A percentile compares a stretch with the other conserved stretches of the same genome.
These are phyloP conservation scores for Villa cingulata DNA, from an alignment of 2,888 invertebrate species.

Conservation along the genomic window DNA sequence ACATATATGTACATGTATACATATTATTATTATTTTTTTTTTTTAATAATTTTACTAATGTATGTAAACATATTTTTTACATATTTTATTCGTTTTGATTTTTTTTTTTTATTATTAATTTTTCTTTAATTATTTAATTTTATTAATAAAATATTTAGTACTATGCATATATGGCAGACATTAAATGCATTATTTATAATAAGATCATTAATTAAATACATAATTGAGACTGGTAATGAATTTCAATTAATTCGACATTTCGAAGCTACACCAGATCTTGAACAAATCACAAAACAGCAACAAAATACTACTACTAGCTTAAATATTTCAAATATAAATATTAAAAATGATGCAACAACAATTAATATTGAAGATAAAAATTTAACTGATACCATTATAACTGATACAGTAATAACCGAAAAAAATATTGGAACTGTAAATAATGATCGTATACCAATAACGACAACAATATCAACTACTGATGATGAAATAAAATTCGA, in stretches of 20 bases:
- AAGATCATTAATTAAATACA: constrained; percentile 69
- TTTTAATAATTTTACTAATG: neutral
- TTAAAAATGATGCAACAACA: neutral
- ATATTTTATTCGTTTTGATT: neutral
- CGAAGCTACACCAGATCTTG: constrained; percentile 41
- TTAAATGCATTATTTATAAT: constrained; percentile 88
- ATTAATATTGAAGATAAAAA: constrained; percentile 2
- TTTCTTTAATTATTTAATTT: too few species aligned
- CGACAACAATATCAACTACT: constrained; percentile 16
- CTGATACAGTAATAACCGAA: neutral
- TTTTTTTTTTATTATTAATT: neutral
- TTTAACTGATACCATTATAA: neutral
- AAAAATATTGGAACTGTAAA: neutral
- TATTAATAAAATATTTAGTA: too few species aligned
- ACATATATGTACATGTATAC: neutral
- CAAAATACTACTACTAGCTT: too few species aligned
- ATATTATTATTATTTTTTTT: neutral
- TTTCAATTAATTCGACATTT: constrained; percentile 75
- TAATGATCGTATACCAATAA: neutral
- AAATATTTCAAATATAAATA: constrained; percentile 4
- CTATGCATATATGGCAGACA: constrained; percentile 77
- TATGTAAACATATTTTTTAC: neutral
- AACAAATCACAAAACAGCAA: constrained; percentile 5
- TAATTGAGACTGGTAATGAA: constrained; percentile 82
- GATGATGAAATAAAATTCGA: constrained; percentile 35